These are phyloP conservation scores for Cassiopea andromeda DNA, from an alignment of 30 jellyfish, hydroid and myxozoan species.

Conservation along the genomic window DNA sequence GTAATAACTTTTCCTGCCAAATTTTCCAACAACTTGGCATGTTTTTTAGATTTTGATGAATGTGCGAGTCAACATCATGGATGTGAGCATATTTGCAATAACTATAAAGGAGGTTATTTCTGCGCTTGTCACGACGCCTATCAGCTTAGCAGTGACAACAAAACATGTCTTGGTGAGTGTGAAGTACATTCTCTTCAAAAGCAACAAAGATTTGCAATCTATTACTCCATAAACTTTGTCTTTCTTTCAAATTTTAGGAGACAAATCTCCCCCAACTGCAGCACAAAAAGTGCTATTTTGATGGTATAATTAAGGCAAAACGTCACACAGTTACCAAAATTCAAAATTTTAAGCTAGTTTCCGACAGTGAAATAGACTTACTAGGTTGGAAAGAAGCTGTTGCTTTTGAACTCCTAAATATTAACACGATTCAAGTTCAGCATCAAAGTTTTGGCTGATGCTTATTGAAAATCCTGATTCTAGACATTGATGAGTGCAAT, in stretches of 20 bases:
- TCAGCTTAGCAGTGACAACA: constrained; percentile 45
- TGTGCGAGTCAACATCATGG: constrained; percentile 29
- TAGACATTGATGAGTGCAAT: constrained; percentile 68
- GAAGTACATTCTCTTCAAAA: neutral
- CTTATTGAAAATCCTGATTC: neutral
- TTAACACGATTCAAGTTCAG: no score
- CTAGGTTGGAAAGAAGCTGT: no score
- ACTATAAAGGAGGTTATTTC: constrained; percentile 55
- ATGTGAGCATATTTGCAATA: constrained; percentile 58
- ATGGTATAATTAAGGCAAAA: no score
- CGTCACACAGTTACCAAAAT: no score
- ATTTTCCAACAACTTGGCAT: no score
- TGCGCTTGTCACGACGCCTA: constrained; percentile 50
- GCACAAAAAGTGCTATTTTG: no score
- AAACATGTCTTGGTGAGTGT: constrained; percentile 41
- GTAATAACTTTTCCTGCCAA: no score
- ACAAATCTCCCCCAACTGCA: no score
- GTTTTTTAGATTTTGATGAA: constrained; percentile 46
- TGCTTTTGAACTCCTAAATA: no score
- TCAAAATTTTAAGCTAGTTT: no score
- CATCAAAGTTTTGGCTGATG: neutral
- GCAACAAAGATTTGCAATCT: neutral
- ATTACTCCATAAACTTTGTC: neutral
- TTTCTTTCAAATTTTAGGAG: no score
- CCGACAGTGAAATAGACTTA: no score